These are phyloP conservation scores for Lepus europaeus DNA, from an alignment of 2,113 vertebrate species.

Conservation along the genomic window DNA sequence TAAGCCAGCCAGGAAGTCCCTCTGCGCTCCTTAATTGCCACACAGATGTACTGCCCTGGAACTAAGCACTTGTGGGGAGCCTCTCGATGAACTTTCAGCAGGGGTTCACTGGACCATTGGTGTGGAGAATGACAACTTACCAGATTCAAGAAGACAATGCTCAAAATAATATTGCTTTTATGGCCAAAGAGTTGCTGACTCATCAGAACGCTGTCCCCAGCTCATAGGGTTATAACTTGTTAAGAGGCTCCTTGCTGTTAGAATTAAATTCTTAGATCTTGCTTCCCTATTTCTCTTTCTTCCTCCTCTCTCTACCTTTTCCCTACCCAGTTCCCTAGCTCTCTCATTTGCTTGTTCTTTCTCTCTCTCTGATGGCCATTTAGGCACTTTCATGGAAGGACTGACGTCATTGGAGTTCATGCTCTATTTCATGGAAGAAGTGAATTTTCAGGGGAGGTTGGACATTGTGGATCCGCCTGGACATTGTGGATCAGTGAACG, in stretches of 20 bases:
- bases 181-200: slow-evolving; percentile 8
- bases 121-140: slow-evolving; percentile 22
- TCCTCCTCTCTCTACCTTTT: background rate
- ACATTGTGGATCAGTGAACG: background rate
- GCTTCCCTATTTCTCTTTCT: background rate
- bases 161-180: background rate
- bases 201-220: background rate
- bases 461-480: background rate
- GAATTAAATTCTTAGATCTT: background rate
- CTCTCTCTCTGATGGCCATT: background rate
- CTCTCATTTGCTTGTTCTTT: background rate
- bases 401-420: background rate
- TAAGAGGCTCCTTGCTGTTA: background rate
- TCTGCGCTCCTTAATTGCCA: background rate
- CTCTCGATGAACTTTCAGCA: slow-evolving; percentile 14
- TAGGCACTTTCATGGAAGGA: slow-evolving; percentile 28
- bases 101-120: background rate
- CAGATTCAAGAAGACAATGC: background rate
- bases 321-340: background rate
- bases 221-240: background rate
- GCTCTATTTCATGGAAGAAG: slow-evolving; percentile 12
- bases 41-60: background rate
- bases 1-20: background rate
- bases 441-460: background rate
- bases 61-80: background rate